Percentiles rank a stretch among this genome's conserved stretches.
Conservation (phyloP, 1,140 invertebrate species). For the Vollenhovia emeryi region DNA sequence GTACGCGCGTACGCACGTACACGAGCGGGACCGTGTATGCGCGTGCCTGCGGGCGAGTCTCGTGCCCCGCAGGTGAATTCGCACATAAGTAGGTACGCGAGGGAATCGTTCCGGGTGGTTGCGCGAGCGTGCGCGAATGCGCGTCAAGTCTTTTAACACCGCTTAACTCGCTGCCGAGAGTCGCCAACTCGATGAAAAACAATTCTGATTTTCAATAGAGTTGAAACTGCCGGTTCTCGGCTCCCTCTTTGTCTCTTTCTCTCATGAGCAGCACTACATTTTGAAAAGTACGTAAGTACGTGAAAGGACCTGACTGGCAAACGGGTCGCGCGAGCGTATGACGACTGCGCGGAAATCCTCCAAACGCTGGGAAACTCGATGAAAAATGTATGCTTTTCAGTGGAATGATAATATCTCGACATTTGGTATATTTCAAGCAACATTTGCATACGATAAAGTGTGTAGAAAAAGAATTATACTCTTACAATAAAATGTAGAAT, state of each 20-base stretch:
- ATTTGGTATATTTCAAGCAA: not conserved
- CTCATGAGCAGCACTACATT: not conserved
- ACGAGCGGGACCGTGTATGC: not conserved
- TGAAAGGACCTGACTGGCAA: not conserved
- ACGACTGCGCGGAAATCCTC: not conserved
- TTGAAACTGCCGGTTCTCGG: not conserved
- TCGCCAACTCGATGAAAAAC: not conserved
- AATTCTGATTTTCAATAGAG: conserved; percentile 37
- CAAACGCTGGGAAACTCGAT: not conserved
- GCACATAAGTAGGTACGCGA: conserved; percentile 24
- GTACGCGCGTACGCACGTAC: too few relatives aligned
- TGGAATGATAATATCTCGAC: not conserved
- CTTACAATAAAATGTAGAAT: not conserved
- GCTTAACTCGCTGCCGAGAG: conserved; percentile 32
- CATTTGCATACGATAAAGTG: not conserved
- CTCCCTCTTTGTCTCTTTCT: not conserved
- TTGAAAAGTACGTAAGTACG: not conserved
- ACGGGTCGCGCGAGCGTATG: not conserved
- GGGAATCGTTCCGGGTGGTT: conserved; percentile 38
- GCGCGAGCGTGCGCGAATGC: conserved; percentile 10
- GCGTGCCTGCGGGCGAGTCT: conserved; percentile 36
- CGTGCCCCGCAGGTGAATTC: conserved; percentile 57
- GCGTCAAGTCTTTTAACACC: conserved; percentile 31
- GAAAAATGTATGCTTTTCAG: not conserved
- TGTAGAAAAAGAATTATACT: not conserved